Evolutionary conservation across 2,797 vertebrate genomes (phyloP).

Genomic region (Chelon auratus): DNA sequence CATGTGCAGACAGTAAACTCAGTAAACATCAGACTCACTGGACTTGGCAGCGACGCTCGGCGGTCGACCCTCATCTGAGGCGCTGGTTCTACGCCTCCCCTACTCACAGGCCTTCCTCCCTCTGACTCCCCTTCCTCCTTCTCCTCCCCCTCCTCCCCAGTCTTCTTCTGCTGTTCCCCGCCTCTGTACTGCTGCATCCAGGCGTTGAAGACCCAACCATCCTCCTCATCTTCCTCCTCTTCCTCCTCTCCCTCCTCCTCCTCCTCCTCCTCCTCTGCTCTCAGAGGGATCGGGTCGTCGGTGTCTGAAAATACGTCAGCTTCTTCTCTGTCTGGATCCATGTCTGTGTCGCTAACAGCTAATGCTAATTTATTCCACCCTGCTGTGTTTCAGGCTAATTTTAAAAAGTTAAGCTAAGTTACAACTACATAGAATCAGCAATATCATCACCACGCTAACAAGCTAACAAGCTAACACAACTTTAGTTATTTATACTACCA

Average conservation of each 20-base stretch:
- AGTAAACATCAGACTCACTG: conserved; percentile 41
- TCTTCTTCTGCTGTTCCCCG: conserved; percentile 55
- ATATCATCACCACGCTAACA: too few relatives aligned
- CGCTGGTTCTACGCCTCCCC: conserved; percentile 55
- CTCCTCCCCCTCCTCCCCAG: conserved; percentile 80
- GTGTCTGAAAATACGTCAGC: conserved; percentile 42
- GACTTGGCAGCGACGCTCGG: conserved; percentile 79
- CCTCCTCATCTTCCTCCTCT: conserved; percentile 89
- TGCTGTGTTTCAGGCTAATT: too few relatives aligned
- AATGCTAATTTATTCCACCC: not conserved
- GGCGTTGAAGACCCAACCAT: conserved; percentile 88
- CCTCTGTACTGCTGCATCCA: conserved; percentile 91
- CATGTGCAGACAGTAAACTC: too few relatives aligned
- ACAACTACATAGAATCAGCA: too few relatives aligned
- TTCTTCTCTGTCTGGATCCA: conserved; percentile 65
- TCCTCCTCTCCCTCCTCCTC: conserved; percentile 34
- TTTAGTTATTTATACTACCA: too few relatives aligned
- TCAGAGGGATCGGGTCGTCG: conserved; percentile 19
- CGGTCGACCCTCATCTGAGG: conserved; percentile 35
- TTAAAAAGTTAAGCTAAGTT: too few relatives aligned
- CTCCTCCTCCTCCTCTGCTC: conserved; percentile 31
- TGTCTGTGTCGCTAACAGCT: not conserved
- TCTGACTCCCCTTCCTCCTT: conserved; percentile 79
- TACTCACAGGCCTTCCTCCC: conserved; percentile 72
- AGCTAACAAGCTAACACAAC: too few relatives aligned